Evolutionary conservation across 2,888 invertebrate species (phyloP).

Genomic region (Conops quadrifasciatus): DNA sequence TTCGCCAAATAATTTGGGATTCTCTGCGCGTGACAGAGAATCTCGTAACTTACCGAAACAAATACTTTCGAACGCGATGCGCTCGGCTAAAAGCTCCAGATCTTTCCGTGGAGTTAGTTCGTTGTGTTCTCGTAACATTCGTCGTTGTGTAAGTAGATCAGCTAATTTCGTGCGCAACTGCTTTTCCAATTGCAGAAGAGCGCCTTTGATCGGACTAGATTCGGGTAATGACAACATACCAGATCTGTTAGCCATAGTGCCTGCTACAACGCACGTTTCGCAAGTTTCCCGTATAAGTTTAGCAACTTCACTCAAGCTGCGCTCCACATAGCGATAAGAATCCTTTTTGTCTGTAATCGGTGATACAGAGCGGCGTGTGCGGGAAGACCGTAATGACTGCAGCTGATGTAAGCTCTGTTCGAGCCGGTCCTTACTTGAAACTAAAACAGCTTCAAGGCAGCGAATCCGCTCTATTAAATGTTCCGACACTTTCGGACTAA

Average conservation of each 20-base stretch:
- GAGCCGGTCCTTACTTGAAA: slow-evolving; percentile 73
- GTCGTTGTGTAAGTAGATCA: slow-evolving; percentile 75
- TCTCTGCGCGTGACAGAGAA: slow-evolving; percentile 71
- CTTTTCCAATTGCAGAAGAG: slow-evolving; percentile 73
- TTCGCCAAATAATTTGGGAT: slow-evolving; percentile 69
- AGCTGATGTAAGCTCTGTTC: slow-evolving; percentile 75
- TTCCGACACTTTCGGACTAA: slow-evolving; percentile 66
- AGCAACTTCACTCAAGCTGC: slow-evolving; percentile 71
- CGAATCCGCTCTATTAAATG: slow-evolving; percentile 71
- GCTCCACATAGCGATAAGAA: slow-evolving; percentile 72
- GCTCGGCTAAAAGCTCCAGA: slow-evolving; percentile 78
- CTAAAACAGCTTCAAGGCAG: slow-evolving; percentile 71
- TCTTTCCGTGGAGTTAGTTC: slow-evolving; percentile 75
- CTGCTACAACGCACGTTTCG: slow-evolving; percentile 70
- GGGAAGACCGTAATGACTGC: slow-evolving; percentile 70
- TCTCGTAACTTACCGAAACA: slow-evolving; percentile 75
- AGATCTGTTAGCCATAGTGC: slow-evolving; percentile 40
- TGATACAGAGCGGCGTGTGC: slow-evolving; percentile 72
- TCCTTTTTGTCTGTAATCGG: slow-evolving; percentile 74
- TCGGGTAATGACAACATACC: slow-evolving; percentile 65
- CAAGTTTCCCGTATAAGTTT: slow-evolving; percentile 71
- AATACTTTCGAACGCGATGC: slow-evolving; percentile 82
- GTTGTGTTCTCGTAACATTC: slow-evolving; percentile 73
- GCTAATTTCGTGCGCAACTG: slow-evolving; percentile 75
- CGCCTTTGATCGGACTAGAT: slow-evolving; percentile 69